Evolutionary conservation across 92 coral and sea anemone genomes (phyloP), one percentile per base, ranked within the genome.

Genomic region (Palythoa grandis): DNA sequence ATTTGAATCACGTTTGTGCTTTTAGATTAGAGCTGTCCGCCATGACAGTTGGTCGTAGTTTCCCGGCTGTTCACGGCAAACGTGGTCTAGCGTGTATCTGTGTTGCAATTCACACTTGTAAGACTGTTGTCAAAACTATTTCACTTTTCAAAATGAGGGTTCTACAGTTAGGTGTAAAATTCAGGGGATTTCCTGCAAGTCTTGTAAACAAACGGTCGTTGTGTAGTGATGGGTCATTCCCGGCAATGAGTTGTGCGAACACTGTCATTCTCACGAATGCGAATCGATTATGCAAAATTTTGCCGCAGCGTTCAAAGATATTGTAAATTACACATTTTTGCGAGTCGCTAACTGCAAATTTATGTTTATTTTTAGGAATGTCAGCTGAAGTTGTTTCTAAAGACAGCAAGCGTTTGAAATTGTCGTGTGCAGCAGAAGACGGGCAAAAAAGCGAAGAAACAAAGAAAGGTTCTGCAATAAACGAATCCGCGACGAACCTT

Each of bases 351-450:
- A 86, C 88, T 87, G 24, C 82, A 78, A 89, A 72, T 77, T 48
- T 82, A 63, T 85, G 70, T 68, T 88, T 52, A 37, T 25, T 35
- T 72, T 43, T 89, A 87, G 89, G 83, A 84, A 94, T 94, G 98
- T 95, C 86, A 71, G 89, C 95, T 63, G 95, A 94, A 90, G 87
- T 86, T 74, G 92, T 79, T 24, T 67, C 92, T 43, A 94, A 87
- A 72, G 95, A 91, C 35, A 89, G 94, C 56, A 92, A 94, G 82
- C 89, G 98, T 38, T 86, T 89, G 58, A 94, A 91, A 82, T 87
- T 94, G 73, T 90, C 98, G 69, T 86, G 74, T 57, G 54, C 83
- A 8, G 54, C 78, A 19, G 93, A 91, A 78, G 89, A 88, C 54
- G 78, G 76, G 35, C 87, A 69, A 54, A 83, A 78, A 17, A 82